Base-by-base conservation (phyloP, 2,888 invertebrate species). In the Brachypterus glaber region DNA sequence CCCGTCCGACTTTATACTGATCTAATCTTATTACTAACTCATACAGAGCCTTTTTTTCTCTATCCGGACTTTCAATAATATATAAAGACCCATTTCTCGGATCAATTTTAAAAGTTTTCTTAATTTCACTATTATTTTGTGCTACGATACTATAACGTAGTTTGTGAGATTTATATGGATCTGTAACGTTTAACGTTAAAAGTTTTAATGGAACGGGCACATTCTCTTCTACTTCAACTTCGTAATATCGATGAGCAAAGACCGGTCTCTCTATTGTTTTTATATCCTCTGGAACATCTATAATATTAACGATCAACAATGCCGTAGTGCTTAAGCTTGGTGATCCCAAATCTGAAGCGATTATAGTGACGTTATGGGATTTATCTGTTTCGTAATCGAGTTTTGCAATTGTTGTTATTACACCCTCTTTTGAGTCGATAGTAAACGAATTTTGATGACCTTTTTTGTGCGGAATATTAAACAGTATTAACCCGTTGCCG, bases 341-440 rank as follows among this genome's bases (percentile, higher is more conserved):
- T 25, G 79, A 83, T 0, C 90, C 90, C 36, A 89, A 70, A 65
- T 91, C 90, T 1, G 87, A 85, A 0, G 88, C 89, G 2, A 87
- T 72, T 1, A 90, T 75, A 0, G 86, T 82, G 1, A 90, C 69
- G 55, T 88, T 87, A 54, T 88, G 76, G 2, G 70, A 60, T 16
- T 69, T 69, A 51, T 77, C 73, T 16, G 63, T 69, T 64, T 86
- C 85, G 56, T 77, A 85, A 54, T 85, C 82, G 30, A 86, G 64
- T 54, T 74, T 75, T 1, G 78, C 76, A 2, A 80, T 75, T 0
- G 86, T 87, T 4, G 82, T 82, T 0, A 91, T 74, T 1, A 81
- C 71, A 7, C 90, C 90, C 54, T 89, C 87, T 53, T 88, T 82
- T 0, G 86, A 87, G 59, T 91, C 89, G 34, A 91, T 83, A 13